Percentiles rank a stretch among this genome's conserved stretches.
These are phyloP conservation scores for Trematomus loennbergii DNA, from an alignment of 2,113 vertebrate species.

Conservation along the genomic window DNA sequence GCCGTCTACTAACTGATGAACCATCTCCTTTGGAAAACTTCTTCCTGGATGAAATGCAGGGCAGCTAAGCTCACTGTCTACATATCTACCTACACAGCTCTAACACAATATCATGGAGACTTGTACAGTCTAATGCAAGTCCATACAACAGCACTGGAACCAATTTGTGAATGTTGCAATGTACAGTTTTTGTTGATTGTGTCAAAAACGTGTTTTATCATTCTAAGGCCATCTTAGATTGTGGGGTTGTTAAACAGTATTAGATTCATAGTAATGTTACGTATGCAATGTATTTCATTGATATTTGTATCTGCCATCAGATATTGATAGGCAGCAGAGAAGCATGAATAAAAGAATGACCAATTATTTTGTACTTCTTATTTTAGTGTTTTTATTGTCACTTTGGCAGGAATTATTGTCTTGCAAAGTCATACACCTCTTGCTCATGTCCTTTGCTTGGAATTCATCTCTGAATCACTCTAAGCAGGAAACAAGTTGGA, in stretches of 20 bases:
- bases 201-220: not conserved
- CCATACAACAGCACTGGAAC: not conserved
- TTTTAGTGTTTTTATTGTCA: not conserved
- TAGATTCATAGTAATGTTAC: not conserved
- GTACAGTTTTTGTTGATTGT: not conserved
- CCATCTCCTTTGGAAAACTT: not conserved
- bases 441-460: not conserved
- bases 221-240: not conserved
- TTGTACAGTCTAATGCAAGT: not conserved
- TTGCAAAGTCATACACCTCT: not conserved
- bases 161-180: not conserved
- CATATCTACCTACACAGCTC: not conserved
- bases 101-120: not conserved
- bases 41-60: not conserved
- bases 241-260: not conserved
- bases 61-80: slow-evolving; percentile 1
- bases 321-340: slow-evolving; percentile 24
- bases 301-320: slow-evolving; percentile 30
- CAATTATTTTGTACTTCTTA: no score
- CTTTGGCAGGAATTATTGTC: slow-evolving; percentile 7
- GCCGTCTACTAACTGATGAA: slow-evolving; percentile 28
- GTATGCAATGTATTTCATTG: slow-evolving; percentile 15
- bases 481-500: slow-evolving; percentile 1
- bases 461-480: not conserved
- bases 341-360: not conserved